Base-by-base conservation (phyloP, 2,888 invertebrate genomes). In the Sympetrum striolatum region DNA sequence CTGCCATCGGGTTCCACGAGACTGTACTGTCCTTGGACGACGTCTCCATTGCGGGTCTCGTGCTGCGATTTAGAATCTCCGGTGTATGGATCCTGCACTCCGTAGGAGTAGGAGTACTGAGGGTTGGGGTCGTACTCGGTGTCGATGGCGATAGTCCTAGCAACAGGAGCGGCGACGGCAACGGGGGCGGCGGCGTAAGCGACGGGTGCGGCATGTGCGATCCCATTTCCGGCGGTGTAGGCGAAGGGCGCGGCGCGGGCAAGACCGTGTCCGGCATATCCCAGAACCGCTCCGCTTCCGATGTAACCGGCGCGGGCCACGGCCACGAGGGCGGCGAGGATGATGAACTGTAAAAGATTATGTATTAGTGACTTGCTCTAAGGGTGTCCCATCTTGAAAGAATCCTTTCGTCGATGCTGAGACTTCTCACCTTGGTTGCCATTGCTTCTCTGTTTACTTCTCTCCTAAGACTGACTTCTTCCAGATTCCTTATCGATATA, bases 211-310 rank as follows among this genome's bases (percentile, higher is more conserved):
- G 86, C 73, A 6, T 25, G 44, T 22, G 53, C 25, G 39, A 80
- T 44, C 48, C 31, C 73, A 80, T 91, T 91, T 90, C 91, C 90
- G 22, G 80, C 90, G 80, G 90, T 58, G 58, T 48, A 25, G n/a
- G 91, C 80, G 37, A 93, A 92, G 82, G 91, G 91, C 44, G 91
- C 90, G 90, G 80, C 80, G 82, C 90, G 79, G 60, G 53, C 80
- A 60, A n/a, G 22, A 64, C 80, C 44, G 93, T 53, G 18, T 53
- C 53, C 92, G 95, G 79, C 96, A 96, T 91, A 90, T 80, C 82
- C 82, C 31, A 82, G 5, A 10, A 60, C 82, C 0, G 58, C 82
- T 18, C 80, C 73, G 48, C 48, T 48, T 35, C 37, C 31, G 92
- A 91, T n/a, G 64, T 90, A 44, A 6, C 91, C 91, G 90, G 91